Conservation (phyloP, 2,888 invertebrate genomes). For the Leptinotarsa tumamoca region DNA sequence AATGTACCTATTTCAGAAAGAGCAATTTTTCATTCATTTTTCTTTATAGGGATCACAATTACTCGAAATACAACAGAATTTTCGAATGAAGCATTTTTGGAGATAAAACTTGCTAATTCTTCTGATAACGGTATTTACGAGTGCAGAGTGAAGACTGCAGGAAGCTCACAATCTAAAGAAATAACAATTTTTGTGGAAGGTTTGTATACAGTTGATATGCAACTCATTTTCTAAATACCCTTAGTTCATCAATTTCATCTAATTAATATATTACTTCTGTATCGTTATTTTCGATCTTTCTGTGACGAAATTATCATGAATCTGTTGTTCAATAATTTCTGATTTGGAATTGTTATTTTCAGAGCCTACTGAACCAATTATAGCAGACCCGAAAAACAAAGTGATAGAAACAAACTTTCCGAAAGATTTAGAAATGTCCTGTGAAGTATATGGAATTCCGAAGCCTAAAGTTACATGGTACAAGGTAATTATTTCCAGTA, state of each 20-base stretch:
- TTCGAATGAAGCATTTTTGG: conserved; percentile 48
- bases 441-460: conserved; percentile 73
- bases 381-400: conserved; percentile 66
- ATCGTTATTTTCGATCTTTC: too few species aligned
- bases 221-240: too few species aligned
- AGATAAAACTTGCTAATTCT: conserved; percentile 43
- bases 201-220: conserved; percentile 30
- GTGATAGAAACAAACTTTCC: conserved; percentile 60
- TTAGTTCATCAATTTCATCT: too few species aligned
- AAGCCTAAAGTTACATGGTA: conserved; percentile 77
- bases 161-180: neutral
- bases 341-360: conserved; percentile 35
- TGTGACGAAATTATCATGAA: too few species aligned
- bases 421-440: conserved; percentile 66
- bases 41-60: conserved; percentile 29
- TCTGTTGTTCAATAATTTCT: too few species aligned
- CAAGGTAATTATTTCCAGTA: conserved; percentile 69
- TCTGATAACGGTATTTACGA: conserved; percentile 51
- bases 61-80: conserved; percentile 46
- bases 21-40: conserved; percentile 1
- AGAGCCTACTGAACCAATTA: conserved; percentile 67
- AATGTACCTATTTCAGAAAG: too few species aligned
- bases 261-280: too few species aligned
- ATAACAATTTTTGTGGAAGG: conserved; percentile 39
- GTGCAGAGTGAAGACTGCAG: conserved; percentile 40